Percentiles rank a stretch among this genome's conserved stretches.
Evolutionary conservation across 2,113 vertebrate species (phyloP).

Genomic region (Psilopogon haemacephalus): DNA sequence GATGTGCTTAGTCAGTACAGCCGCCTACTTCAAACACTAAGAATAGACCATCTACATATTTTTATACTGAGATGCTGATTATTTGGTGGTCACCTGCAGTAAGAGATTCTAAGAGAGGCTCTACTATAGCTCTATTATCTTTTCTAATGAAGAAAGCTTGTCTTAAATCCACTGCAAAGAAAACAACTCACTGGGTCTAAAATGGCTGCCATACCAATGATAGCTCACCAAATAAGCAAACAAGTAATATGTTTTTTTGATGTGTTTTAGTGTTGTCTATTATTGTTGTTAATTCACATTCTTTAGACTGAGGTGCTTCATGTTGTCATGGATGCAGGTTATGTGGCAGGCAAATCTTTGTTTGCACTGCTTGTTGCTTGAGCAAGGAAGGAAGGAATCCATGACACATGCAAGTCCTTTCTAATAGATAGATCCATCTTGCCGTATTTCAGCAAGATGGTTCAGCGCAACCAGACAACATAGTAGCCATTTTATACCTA

Average conservation of each 20-base stretch:
- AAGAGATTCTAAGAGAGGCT: not conserved
- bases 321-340: not conserved
- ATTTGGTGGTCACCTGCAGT: not conserved
- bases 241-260: not conserved
- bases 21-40: not conserved
- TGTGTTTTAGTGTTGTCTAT: not conserved
- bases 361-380: not conserved
- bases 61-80: not conserved
- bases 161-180: not conserved
- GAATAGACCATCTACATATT: not conserved
- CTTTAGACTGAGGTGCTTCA: not conserved
- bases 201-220: not conserved
- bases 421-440: not conserved
- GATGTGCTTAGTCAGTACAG: not conserved
- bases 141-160: not conserved
- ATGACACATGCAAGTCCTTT: not conserved
- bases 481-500: not conserved
- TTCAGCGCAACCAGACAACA: not conserved
- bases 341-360: not conserved
- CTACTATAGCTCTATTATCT: not conserved
- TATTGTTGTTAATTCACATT: not conserved
- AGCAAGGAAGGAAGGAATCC: not conserved
- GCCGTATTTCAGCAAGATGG: no score
- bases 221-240: not conserved
- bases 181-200: not conserved